These are phyloP conservation scores for Phyllostomus discolor DNA, from an alignment of 2,113 vertebrate genomes.

Conservation along the genomic window DNA sequence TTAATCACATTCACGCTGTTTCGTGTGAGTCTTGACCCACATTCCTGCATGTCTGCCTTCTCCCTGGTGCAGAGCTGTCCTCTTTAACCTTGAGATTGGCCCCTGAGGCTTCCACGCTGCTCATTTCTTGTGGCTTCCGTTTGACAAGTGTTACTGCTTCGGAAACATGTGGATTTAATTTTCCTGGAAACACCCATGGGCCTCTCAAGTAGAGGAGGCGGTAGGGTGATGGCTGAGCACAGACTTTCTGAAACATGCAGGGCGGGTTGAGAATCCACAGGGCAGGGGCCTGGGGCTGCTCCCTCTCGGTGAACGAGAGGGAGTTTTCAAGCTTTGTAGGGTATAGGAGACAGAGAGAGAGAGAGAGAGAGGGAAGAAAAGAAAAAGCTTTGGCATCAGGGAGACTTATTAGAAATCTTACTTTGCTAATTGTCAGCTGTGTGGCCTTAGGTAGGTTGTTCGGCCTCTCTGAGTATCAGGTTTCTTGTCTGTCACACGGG, in stretches of 20 bases:
- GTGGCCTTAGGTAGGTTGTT: not conserved
- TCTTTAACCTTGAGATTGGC: not conserved
- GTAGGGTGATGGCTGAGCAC: not conserved
- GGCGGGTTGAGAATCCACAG: not conserved
- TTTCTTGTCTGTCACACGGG: not conserved
- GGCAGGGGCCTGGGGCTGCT: not conserved
- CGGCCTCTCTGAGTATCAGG: not conserved
- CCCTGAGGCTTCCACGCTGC: not conserved
- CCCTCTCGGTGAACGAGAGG: not conserved
- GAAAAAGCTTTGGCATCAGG: not conserved
- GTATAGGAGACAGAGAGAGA: not conserved
- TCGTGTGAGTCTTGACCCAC: not conserved
- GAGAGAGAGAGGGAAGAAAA: too few relatives aligned
- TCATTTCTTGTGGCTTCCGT: not conserved
- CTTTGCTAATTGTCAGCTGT: not conserved
- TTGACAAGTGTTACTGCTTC: conserved; percentile 25
- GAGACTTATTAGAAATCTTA: not conserved
- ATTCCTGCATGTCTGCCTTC: not conserved
- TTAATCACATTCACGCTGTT: rapidly evolving
- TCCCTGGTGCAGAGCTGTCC: not conserved
- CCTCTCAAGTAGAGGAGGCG: not conserved
- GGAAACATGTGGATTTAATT: not conserved
- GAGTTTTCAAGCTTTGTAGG: not conserved
- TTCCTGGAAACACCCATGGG: not conserved
- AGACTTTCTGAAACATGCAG: not conserved